Conservation (phyloP, 2,888 invertebrate genomes). For the Yponomeuta plumbellus region DNA sequence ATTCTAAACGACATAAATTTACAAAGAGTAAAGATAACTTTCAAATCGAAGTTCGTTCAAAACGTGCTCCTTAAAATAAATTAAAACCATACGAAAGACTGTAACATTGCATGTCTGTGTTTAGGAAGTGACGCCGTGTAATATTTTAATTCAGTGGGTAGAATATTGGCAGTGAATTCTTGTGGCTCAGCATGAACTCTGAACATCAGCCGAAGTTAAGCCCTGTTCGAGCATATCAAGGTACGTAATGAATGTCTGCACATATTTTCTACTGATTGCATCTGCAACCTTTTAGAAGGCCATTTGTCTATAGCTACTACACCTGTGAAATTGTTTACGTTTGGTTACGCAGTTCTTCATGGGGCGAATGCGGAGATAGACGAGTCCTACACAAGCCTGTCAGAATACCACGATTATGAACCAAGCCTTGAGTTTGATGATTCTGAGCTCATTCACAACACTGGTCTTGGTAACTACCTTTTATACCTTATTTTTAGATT, state of each 20-base stretch:
- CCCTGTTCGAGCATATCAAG: constrained; percentile 65
- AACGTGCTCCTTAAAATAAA: no score
- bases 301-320: neutral
- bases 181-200: constrained; percentile 43
- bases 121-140: neutral
- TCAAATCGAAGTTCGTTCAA: no score
- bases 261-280: neutral
- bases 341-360: constrained; percentile 43
- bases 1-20: no score
- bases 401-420: constrained; percentile 95
- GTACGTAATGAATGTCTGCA: constrained; percentile 32
- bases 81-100: no score
- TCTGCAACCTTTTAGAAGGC: neutral
- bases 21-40: no score
- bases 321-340: constrained; percentile 11
- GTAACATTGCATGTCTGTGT: no score
- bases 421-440: constrained; percentile 98
- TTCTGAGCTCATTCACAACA: constrained; percentile 86
- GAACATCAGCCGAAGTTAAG: constrained; percentile 61
- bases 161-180: constrained; percentile 1
- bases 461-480: constrained; percentile 78
- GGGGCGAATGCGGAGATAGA: constrained; percentile 72
- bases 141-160: constrained; percentile 13
- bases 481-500: constrained; percentile 1
- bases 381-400: constrained; percentile 90